phyloP scores from a whole-genome alignment of 1,140 invertebrate species.

The Pteromalus puparum region DNA sequence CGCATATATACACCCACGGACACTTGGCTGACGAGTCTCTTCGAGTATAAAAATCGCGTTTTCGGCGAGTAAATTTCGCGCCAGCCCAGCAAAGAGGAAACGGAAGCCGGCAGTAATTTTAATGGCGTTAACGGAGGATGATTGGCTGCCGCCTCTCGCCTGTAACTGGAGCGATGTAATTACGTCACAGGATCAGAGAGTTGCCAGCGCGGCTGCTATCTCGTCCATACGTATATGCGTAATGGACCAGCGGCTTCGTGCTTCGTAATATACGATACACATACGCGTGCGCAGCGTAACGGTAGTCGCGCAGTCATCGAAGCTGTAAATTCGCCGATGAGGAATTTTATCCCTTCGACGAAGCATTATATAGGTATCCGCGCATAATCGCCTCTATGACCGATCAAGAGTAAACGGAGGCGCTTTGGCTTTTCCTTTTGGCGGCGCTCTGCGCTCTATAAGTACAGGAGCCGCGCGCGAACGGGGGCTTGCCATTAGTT shows the following conservation, averaged over 20 bases:
- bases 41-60: background rate
- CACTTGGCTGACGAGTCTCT: background rate
- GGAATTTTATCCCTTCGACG: conserved; percentile 39
- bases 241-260: conserved; percentile 10
- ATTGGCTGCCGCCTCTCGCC: background rate
- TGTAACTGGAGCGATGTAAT: conserved; percentile 24
- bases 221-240: background rate
- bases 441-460: background rate
- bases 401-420: conserved; percentile 13
- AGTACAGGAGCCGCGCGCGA: background rate
- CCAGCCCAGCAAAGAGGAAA: background rate
- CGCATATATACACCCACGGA: background rate
- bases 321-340: conserved; percentile 42
- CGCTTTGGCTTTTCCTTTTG: background rate
- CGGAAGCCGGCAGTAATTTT: conserved; percentile 17
- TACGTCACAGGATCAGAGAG: conserved; percentile 19
- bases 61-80: background rate
- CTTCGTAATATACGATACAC: background rate
- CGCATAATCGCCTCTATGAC: background rate
- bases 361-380: background rate
- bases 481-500: conserved; percentile 6
- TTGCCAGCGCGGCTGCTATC: background rate
- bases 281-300: conserved; percentile 24
- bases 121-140: conserved; percentile 41
- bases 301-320: conserved; percentile 19